phyloP scores from a whole-genome alignment of 1,140 invertebrate genomes.

The Ectropis grisescens region DNA sequence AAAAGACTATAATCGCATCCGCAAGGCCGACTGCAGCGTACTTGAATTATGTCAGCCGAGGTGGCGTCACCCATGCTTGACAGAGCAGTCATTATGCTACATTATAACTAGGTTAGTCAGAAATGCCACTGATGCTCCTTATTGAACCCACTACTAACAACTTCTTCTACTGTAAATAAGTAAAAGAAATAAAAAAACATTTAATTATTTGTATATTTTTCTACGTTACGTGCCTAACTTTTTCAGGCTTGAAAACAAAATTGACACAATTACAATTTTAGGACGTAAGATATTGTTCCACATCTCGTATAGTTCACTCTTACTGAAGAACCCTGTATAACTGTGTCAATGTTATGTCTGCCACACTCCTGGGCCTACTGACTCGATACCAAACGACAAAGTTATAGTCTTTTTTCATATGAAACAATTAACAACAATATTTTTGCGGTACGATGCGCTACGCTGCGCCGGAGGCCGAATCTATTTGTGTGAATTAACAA shows the following conservation, averaged over 20 bases:
- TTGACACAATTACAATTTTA: too few relatives aligned
- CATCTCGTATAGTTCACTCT: too few relatives aligned
- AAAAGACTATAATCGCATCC: slow-evolving; percentile 7
- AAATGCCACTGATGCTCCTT: too few relatives aligned
- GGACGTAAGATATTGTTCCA: too few relatives aligned
- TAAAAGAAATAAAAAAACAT: too few relatives aligned
- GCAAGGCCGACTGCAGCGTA: slow-evolving; percentile 11
- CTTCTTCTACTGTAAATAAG: too few relatives aligned
- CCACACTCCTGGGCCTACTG: slow-evolving; percentile 10
- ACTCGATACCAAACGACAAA: slow-evolving; percentile 27
- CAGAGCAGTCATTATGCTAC: slow-evolving; percentile 6
- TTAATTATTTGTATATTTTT: too few relatives aligned
- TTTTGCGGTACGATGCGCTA: slow-evolving; percentile 63
- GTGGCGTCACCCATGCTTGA: slow-evolving; percentile 13
- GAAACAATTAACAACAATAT: slow-evolving; percentile 38
- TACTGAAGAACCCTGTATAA: too few relatives aligned
- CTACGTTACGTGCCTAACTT: too few relatives aligned
- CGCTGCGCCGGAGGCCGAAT: slow-evolving; percentile 42
- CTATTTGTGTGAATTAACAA: slow-evolving; percentile 13
- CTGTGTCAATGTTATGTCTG: slow-evolving; percentile 60
- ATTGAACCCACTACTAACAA: too few relatives aligned
- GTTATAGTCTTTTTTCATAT: slow-evolving; percentile 32
- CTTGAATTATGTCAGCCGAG: slow-evolving; percentile 2
- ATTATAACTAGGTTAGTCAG: too few relatives aligned
- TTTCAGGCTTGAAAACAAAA: too few relatives aligned